Conservation (phyloP, 2,113 vertebrate species). For the Mobula birostris region DNA sequence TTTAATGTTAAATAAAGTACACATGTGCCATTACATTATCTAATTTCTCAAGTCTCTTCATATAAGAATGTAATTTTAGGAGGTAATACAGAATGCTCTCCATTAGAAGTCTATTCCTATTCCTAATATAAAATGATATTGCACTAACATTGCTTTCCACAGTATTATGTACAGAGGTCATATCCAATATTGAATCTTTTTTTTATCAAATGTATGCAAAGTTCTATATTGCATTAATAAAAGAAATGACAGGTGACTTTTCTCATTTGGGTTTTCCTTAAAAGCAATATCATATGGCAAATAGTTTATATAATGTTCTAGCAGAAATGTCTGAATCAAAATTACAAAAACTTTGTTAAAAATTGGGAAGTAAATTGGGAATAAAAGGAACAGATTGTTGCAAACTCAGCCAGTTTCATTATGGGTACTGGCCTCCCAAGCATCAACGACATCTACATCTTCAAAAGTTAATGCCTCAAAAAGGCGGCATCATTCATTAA, state of each 20-base stretch:
- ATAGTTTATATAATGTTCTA: background rate
- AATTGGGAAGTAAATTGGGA: background rate
- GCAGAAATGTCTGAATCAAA: background rate
- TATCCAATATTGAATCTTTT: background rate
- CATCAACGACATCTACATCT: too few species aligned
- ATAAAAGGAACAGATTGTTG: too few species aligned
- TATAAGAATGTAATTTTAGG: background rate
- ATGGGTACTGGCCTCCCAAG: too few species aligned
- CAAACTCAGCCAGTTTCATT: too few species aligned
- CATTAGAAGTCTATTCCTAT: background rate
- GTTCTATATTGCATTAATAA: background rate
- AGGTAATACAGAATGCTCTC: background rate
- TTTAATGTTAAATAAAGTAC: background rate
- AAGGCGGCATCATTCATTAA: too few species aligned
- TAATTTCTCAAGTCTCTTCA: background rate
- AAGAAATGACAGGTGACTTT: background rate
- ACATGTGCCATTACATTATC: background rate
- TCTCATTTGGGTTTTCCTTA: background rate
- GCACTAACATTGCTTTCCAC: background rate
- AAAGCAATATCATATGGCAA: background rate
- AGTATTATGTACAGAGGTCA: background rate
- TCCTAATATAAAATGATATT: background rate
- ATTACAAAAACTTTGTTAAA: background rate
- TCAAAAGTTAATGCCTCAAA: too few species aligned
- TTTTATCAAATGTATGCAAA: background rate